Evolutionary conservation across 1,140 invertebrate genomes (phyloP), one percentile per base, ranked within the genome.

Genomic region (Zaprionus gabonicus): DNA sequence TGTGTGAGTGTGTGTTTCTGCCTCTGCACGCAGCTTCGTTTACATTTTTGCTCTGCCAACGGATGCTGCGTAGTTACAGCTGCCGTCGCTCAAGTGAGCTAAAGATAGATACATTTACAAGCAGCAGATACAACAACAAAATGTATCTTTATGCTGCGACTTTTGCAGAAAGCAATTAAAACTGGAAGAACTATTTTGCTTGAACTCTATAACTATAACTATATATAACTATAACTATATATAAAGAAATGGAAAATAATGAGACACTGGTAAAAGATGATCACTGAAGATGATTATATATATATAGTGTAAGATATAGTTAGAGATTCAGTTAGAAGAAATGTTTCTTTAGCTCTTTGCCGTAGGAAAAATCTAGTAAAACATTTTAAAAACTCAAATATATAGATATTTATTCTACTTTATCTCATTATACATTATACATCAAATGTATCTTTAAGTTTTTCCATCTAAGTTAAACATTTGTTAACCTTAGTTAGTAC

Each of bases 11-110:
- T 56, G 58, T 71, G 51, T 79, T 46, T 60, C 70, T 75, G 65
- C 70, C 67, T 73, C 73, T 77, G 72, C 80, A 80, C 76, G 78
- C 82, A 85, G 71, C 75, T 38, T 62, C 67, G 74, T 67, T 78
- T 77, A 75, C 70, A 71, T 59, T 57, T 66, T 51, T 58, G 31
- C 67, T 27, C 41, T 31, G 15, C 41, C 58, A 62, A 44, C 71
- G 74, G 75, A 82, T 86, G 83, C 83, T 80, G 83, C 83, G 83
- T 80, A 87, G 80, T 87, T 87, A 67, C 71, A 83, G 67, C 60
- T 80, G 31, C 31, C 31, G 31, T 10, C 31, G 34, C 71, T 51
- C 80, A 85, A 86, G 86, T 86, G 80, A 38, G 70, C 55, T 67
- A 58, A 56, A 44, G 38, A 44, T 49, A 44, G 51, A 31, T 36